Evolutionary conservation across 1,140 invertebrate genomes (phyloP), one percentile per base, ranked within the genome.

Genomic region (Drosophila bipectinata): DNA sequence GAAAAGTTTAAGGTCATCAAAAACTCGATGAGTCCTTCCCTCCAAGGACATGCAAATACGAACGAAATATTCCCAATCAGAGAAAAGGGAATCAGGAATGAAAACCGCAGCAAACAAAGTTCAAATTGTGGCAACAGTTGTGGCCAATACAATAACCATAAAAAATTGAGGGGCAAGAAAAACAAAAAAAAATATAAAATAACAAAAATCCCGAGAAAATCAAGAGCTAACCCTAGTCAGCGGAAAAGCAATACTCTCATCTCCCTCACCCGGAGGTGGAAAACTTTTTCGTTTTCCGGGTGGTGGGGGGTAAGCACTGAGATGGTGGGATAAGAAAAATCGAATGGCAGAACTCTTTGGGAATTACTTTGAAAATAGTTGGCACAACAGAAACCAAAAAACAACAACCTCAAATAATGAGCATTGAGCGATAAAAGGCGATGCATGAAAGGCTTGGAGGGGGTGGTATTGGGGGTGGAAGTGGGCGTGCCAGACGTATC

Each of bases 311-410:
- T 21, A n/a, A 10, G 12, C 1, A 10, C 12, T 10, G 34, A 10
- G 18, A 18, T 18, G 18, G 18, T 3, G 34, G 44, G 63, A 51
- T 30, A 53, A 57, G 44, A 45, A 60, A 72, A 81, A 81, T 81
- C 79, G 73, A 82, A 82, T 55, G 77, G 73, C 79, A 74, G 73
- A 82, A 82, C 79, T 82, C 63, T 18, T 18, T 45, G 72, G 73
- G 76, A 82, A 82, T 82, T 82, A 77, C 78, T 82, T 80, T 62
- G 73, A 57, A 77, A 82, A 82, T 82, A 82, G 79, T 82, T 77
- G 49, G 48, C 57, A 47, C 44, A 47, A 47, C 44, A 24, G 18
- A 47, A 47, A 47, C 18, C 44, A 21, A 59, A 45, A 53, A 55
- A 59, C 41, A 67, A 56, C 55, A 60, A 75, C 41, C 61, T 48